phyloP scores from a whole-genome alignment of 1,140 invertebrate species.

The Saccostrea glomerata region DNA sequence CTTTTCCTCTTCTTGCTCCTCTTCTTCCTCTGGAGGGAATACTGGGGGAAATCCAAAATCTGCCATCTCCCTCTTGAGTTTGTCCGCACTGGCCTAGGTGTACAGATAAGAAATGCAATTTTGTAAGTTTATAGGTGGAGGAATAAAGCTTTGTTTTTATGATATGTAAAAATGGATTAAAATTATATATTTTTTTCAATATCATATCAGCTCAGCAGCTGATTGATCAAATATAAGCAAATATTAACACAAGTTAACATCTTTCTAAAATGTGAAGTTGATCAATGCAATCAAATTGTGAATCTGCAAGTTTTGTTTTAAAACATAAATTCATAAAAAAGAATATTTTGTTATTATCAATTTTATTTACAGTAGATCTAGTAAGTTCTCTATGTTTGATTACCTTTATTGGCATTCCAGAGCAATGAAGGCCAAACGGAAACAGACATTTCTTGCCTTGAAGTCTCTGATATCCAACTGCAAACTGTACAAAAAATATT shows the following conservation, averaged over 20 bases:
- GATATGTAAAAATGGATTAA: too few relatives aligned
- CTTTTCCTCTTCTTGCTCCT: slow-evolving; percentile 79
- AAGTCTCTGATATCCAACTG: slow-evolving; percentile 92
- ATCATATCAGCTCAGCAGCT: too few relatives aligned
- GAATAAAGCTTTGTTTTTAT: not conserved
- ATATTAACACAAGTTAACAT: too few relatives aligned
- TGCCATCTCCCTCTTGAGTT: slow-evolving; percentile 95
- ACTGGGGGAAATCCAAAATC: slow-evolving; percentile 94
- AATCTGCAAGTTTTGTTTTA: too few relatives aligned
- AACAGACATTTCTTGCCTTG: slow-evolving; percentile 95
- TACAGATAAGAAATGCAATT: too few relatives aligned
- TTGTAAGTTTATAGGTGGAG: not conserved
- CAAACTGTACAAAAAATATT: slow-evolving; percentile 85
- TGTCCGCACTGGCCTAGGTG: slow-evolving; percentile 94
- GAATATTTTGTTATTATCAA: too few relatives aligned
- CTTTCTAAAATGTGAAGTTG: too few relatives aligned
- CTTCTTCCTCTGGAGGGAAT: slow-evolving; percentile 86
- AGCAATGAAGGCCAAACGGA: slow-evolving; percentile 99
- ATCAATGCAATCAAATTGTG: too few relatives aligned
- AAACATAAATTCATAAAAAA: too few relatives aligned
- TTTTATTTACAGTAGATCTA: too few relatives aligned
- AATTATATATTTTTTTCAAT: too few relatives aligned
- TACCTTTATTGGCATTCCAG: slow-evolving; percentile 87
- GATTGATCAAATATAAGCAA: too few relatives aligned
- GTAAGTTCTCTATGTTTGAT: not conserved